Conservation (phyloP, 2,113 vertebrate species). For the Microcebus murinus region DNA sequence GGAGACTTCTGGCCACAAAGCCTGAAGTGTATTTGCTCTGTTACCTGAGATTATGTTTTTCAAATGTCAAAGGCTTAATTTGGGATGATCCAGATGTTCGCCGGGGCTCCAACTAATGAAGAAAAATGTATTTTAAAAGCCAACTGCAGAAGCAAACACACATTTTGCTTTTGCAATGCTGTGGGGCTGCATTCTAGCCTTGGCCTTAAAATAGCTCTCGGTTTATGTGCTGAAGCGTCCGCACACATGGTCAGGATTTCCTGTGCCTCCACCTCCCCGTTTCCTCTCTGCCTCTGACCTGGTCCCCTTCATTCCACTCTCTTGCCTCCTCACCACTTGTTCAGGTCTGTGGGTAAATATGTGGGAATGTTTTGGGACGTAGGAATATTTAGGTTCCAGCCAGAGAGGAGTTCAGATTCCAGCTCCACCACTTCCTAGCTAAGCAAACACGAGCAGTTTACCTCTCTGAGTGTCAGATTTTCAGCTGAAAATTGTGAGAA, state of each 20-base stretch:
- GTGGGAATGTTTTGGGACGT: not conserved
- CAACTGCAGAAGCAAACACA: not conserved
- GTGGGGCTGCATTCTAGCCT: not conserved
- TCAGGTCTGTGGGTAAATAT: not conserved
- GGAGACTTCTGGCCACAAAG: not conserved
- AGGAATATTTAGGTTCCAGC: not conserved
- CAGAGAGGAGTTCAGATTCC: not conserved
- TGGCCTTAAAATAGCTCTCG: not conserved
- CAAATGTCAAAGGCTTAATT: constrained; percentile 31
- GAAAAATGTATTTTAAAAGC: constrained; percentile 5
- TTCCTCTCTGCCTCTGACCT: not conserved
- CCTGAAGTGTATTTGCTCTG: constrained; percentile 8
- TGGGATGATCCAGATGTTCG: not conserved
- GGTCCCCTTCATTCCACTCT: not conserved
- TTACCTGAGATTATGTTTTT: constrained; percentile 49
- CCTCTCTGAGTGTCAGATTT: not conserved
- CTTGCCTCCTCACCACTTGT: not conserved
- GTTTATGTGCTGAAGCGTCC: not conserved
- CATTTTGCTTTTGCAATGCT: fast-evolving
- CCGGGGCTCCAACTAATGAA: constrained; percentile 15
- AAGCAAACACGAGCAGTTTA: not conserved
- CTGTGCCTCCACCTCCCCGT: fast-evolving
- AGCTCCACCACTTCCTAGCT: not conserved
- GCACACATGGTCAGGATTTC: not conserved
- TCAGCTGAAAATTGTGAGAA: not conserved